Evolutionary conservation across 2,113 vertebrate genomes (phyloP).

Genomic region (Puntigrus tetrazona): DNA sequence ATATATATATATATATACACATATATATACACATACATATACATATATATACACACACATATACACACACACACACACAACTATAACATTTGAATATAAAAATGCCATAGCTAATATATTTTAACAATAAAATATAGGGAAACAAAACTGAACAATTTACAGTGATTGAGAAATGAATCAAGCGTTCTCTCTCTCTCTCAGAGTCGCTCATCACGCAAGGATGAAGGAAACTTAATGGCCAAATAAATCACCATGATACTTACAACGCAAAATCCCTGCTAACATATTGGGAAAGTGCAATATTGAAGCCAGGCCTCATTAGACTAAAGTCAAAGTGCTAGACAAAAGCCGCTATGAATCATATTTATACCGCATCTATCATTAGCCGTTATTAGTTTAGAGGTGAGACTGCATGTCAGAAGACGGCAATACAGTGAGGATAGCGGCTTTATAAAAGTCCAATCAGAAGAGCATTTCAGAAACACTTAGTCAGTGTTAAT

Average conservation of each 20-base stretch:
- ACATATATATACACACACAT: no score
- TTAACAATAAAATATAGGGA: no score
- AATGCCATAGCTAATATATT: no score
- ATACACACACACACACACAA: no score
- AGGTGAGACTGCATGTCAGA: neutral
- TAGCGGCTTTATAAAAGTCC: neutral
- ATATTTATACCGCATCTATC: constrained; percentile 2
- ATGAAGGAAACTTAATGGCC: neutral
- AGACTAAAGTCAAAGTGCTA: neutral
- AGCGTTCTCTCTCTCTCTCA: neutral
- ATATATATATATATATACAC: no score
- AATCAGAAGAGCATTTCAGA: neutral
- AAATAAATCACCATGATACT: neutral
- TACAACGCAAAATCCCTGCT: neutral
- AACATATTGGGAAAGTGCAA: neutral
- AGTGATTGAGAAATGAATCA: neutral
- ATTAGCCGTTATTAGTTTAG: neutral
- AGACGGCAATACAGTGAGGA: neutral
- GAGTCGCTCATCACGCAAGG: neutral
- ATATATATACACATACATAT: no score
- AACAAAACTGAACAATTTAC: neutral
- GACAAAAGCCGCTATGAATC: neutral
- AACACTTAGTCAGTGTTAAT: neutral
- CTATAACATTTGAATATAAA: no score
- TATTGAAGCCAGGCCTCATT: neutral